Conservation (phyloP, 2,797 vertebrate genomes). For the Gephyroberyx darwinii region DNA sequence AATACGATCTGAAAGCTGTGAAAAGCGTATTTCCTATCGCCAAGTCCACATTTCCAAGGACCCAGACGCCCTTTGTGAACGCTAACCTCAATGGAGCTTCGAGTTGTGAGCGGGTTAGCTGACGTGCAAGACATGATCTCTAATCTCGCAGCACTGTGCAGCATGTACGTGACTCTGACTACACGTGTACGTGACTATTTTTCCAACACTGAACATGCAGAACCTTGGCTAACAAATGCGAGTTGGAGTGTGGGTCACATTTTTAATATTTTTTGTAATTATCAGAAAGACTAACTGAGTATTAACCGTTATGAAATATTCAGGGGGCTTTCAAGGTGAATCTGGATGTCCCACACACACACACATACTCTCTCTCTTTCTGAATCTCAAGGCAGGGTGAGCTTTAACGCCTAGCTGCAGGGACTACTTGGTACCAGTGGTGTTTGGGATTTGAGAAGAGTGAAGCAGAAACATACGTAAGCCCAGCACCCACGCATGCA, state of each 20-base stretch:
- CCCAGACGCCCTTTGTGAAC: too few relatives aligned
- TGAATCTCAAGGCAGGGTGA: conserved; percentile 9
- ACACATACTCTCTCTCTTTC: not conserved
- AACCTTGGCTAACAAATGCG: not conserved
- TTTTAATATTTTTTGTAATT: conserved; percentile 1
- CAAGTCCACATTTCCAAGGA: too few relatives aligned
- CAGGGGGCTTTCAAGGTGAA: not conserved
- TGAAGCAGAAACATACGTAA: conserved; percentile 1
- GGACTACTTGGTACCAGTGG: conserved; percentile 14
- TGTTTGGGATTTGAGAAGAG: conserved; percentile 30
- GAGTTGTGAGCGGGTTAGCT: too few relatives aligned
- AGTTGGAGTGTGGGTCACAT: not conserved
- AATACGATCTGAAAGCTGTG: too few relatives aligned
- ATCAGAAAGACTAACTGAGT: conserved; percentile 23
- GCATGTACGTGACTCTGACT: too few relatives aligned
- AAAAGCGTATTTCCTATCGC: too few relatives aligned
- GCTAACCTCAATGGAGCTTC: too few relatives aligned
- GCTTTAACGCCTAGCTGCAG: conserved; percentile 40
- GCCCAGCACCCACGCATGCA: not conserved
- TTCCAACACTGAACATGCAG: too few relatives aligned
- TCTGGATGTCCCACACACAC: conserved; percentile 1
- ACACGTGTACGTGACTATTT: too few relatives aligned
- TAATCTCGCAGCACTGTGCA: too few relatives aligned
- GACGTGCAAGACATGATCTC: too few relatives aligned
- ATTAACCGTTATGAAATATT: conserved; percentile 11